phyloP scores from a whole-genome alignment of 2,113 vertebrate species.

The Antennarius striatus region DNA sequence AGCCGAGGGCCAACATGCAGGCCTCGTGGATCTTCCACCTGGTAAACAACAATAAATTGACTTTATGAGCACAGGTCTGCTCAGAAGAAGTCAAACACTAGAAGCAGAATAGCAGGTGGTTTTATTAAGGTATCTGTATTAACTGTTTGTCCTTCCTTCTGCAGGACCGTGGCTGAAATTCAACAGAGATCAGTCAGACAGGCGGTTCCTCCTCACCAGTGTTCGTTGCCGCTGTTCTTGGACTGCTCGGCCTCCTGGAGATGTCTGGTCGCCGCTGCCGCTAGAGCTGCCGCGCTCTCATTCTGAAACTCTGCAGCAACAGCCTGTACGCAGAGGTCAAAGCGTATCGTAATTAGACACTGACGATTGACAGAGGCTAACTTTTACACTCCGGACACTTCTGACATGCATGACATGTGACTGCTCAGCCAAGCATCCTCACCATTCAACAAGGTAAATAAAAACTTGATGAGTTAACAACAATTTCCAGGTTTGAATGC shows the following conservation, averaged over 20 bases:
- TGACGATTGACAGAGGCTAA: not conserved
- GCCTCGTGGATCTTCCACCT: slow-evolving; percentile 99
- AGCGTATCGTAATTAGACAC: not conserved
- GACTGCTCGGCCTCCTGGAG: slow-evolving; percentile 96
- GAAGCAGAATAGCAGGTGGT: not conserved
- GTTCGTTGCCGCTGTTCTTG: slow-evolving; percentile 84
- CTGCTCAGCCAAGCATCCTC: not conserved
- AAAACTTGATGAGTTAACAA: not conserved
- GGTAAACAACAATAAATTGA: not conserved
- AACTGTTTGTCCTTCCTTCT: not conserved
- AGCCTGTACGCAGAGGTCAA: slow-evolving; percentile 77
- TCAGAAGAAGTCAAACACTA: not conserved
- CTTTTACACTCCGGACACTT: not conserved
- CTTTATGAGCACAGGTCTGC: not conserved
- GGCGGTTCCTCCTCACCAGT: slow-evolving; percentile 83
- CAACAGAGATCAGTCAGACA: not conserved
- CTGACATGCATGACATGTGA: not conserved
- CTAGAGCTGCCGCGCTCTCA: slow-evolving; percentile 93
- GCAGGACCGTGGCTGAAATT: too few relatives aligned
- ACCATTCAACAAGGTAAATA: not conserved
- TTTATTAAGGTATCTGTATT: not conserved
- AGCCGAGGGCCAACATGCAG: slow-evolving; percentile 95
- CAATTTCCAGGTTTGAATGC: not conserved
- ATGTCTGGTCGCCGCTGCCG: slow-evolving; percentile 93
- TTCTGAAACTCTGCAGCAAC: slow-evolving; percentile 98